Evolutionary conservation across 2,888 invertebrate species (phyloP).

Genomic region (Mamestra brassicae): DNA sequence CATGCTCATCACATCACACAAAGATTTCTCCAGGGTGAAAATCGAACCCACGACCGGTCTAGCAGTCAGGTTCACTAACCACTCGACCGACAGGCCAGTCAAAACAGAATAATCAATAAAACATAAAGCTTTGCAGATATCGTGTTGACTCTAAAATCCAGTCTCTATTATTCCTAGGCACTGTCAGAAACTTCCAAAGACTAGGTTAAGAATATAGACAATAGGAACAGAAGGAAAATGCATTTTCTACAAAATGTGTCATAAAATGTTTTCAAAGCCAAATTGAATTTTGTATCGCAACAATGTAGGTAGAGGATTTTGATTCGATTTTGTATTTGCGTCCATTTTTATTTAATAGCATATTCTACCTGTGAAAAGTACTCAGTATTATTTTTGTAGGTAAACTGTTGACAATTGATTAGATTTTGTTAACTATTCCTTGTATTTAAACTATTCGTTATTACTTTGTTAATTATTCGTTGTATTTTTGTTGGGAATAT

Average conservation of each 20-base stretch:
- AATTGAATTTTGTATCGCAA: conserved; percentile 50
- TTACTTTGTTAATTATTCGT: too few species aligned
- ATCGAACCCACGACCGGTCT: too few species aligned
- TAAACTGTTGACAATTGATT: not conserved
- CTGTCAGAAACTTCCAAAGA: conserved; percentile 6
- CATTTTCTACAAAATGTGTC: conserved; percentile 37
- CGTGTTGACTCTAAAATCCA: not conserved
- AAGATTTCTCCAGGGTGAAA: too few species aligned
- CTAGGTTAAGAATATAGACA: conserved; percentile 17
- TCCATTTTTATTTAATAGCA: not conserved
- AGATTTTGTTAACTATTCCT: too few species aligned
- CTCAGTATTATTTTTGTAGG: not conserved
- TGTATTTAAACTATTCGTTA: too few species aligned
- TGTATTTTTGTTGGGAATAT: too few species aligned
- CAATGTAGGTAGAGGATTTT: conserved; percentile 38
- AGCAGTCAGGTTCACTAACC: too few species aligned
- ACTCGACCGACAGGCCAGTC: too few species aligned
- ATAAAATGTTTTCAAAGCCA: conserved; percentile 46
- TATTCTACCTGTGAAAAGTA: not conserved
- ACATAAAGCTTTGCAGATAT: not conserved
- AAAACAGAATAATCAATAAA: not conserved
- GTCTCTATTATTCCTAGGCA: not conserved
- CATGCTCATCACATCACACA: too few species aligned
- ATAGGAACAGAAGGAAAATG: conserved; percentile 31
- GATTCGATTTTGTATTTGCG: conserved; percentile 35